phyloP scores from a whole-genome alignment of 2,113 vertebrate species.

The Salvelinus sp. region DNA sequence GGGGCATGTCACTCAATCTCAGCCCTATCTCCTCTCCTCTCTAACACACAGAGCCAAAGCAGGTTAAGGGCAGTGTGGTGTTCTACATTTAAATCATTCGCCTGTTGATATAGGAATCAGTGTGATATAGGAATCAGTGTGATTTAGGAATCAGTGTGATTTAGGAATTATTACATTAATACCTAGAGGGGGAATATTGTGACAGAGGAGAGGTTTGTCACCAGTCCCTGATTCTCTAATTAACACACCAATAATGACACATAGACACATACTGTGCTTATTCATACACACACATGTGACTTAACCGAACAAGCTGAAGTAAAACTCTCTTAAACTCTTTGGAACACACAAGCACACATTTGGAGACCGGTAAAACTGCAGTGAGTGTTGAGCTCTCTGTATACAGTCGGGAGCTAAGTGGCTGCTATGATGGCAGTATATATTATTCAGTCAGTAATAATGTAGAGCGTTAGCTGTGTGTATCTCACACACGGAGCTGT shows the following conservation, averaged over 20 bases:
- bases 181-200: not conserved
- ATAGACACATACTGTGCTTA: not conserved
- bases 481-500: conserved; percentile 35
- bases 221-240: not conserved
- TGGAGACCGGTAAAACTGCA: conserved; percentile 30
- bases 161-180: not conserved
- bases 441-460: conserved; percentile 6
- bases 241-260: not conserved
- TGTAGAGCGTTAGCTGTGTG: conserved; percentile 15
- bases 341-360: not conserved
- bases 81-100: not conserved
- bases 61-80: not conserved
- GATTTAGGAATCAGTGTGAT: not conserved
- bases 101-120: not conserved
- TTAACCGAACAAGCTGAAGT: not conserved
- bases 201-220: not conserved
- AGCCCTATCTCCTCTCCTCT: not conserved
- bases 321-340: not conserved
- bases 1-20: not conserved
- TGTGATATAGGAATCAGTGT: not conserved
- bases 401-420: conserved; percentile 3
- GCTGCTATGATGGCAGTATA: conserved; percentile 17
- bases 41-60: not conserved
- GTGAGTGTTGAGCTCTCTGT: conserved; percentile 1
- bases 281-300: not conserved